Evolutionary conservation across 2,113 vertebrate genomes (phyloP), one percentile per base, ranked within the genome.

Genomic region (Plecotus auritus): DNA sequence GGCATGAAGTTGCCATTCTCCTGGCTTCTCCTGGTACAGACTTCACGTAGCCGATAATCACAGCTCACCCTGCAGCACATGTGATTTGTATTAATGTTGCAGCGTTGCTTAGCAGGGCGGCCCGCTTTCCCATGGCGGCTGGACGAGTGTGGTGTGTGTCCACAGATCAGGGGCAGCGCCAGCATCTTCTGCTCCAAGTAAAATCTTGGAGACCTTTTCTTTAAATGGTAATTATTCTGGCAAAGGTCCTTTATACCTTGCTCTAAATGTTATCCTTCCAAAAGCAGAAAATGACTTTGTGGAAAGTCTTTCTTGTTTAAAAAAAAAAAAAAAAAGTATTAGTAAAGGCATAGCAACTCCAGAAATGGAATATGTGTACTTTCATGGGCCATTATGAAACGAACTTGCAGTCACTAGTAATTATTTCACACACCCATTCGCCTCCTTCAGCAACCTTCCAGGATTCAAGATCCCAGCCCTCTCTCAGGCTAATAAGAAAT

Each of bases 281-380:
- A 96, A 86, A 83, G 56, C 30, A 88, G 91, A 95, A 93, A 97
- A 74, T 82, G 85, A 77, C 64, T 85, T 91, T 85, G 85, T 85
- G 85, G 93, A 74, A 97, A 96, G 81, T 80, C 77, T 66, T 89
- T 90, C 49, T 81, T 64, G 76, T 92, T 96, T 28, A 49, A 76
- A 91, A 89, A 89, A 49, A 30, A 76, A 70, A 74, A 88, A 92
- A 89, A 47, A n/a, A 74, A 66, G n/a, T n/a, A n/a, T n/a, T 66
- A 78, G 72, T 40, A 47, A 90, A 92, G 37, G 51, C n/a, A 35
- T 7, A 49, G 42, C 66, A 69, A 70, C 11, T 56, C 51, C 67
- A 56, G 56, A 88, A 80, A 76, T 35, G 45, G 42, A 86, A 49
- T 32, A 22, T 40, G 37, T 47, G 9, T 90, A 37, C 70, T 88